Conservation (phyloP, 1,140 invertebrate species). For the Himalopsyche phryganea region DNA sequence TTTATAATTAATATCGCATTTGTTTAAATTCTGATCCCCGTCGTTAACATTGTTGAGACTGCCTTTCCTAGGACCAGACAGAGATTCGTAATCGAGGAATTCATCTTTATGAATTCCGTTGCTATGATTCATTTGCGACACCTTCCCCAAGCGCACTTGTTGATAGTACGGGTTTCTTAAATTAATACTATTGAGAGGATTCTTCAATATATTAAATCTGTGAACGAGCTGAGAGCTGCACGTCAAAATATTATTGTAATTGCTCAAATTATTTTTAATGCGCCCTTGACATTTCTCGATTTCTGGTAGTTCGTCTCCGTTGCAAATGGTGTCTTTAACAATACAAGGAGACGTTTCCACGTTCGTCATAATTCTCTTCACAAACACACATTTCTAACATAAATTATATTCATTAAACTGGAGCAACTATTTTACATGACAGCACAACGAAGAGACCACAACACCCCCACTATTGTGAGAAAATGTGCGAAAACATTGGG, state of each 20-base stretch:
- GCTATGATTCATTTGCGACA: constrained; percentile 24
- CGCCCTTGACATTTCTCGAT: constrained; percentile 22
- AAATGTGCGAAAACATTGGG: too few species aligned
- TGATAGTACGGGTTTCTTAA: constrained; percentile 21
- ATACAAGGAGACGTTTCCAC: constrained; percentile 13
- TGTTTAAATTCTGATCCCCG: constrained; percentile 5
- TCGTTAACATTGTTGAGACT: constrained; percentile 15
- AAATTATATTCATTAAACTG: constrained; percentile 1
- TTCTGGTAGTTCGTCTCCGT: constrained; percentile 10
- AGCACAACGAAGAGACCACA: constrained; percentile 4
- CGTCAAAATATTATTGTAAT: constrained; percentile 27
- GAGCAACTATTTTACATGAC: constrained; percentile 6
- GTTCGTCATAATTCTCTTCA: constrained; percentile 20
- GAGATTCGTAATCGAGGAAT: constrained; percentile 1
- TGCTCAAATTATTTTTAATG: constrained; percentile 14
- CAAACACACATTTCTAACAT: constrained; percentile 14
- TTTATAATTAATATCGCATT: constrained; percentile 9
- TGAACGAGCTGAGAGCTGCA: constrained; percentile 16
- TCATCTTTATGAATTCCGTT: constrained; percentile 10
- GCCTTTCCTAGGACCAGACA: constrained; percentile 9
- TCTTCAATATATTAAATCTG: constrained; percentile 20
- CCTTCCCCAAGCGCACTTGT: constrained; percentile 16
- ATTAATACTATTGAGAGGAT: constrained; percentile 10
- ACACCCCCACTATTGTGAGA: constrained; percentile 1
- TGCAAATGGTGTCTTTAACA: constrained; percentile 6